Evolutionary conservation across 1,140 invertebrate species (phyloP).

Genomic region (Drosophila sturtevanti): DNA sequence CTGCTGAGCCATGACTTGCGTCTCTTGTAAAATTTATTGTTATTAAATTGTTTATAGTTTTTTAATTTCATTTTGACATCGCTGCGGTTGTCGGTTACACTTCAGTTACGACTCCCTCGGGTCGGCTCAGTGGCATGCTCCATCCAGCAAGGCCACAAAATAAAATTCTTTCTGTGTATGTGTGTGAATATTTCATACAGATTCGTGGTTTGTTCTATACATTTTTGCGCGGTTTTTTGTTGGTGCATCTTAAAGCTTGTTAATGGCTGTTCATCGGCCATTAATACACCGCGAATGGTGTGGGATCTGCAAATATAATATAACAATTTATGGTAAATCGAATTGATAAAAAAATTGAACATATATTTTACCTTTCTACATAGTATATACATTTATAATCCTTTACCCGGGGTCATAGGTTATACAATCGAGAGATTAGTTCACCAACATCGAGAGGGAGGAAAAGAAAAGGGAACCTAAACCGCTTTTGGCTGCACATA

Average conservation of each 20-base stretch:
- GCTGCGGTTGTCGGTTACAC: conserved; percentile 9
- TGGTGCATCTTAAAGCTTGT: conserved; percentile 3
- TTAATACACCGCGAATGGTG: not conserved
- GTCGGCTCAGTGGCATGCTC: conserved; percentile 5
- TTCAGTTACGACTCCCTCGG: not conserved
- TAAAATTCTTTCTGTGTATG: conserved; percentile 4
- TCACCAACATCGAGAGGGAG: not conserved
- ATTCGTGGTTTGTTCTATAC: not conserved
- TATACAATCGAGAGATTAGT: conserved; percentile 12
- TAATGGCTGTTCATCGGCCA: conserved; percentile 24
- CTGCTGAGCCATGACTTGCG: not conserved
- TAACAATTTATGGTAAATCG: not conserved
- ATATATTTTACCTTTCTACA: not conserved
- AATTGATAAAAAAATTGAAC: not conserved
- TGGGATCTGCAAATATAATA: not conserved
- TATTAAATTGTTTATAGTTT: conserved; percentile 40
- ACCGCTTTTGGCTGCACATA: conserved; percentile 6
- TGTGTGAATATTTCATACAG: not conserved
- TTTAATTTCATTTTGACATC: conserved; percentile 34
- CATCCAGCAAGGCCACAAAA: conserved; percentile 11
- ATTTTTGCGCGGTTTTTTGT: not conserved
- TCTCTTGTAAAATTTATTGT: conserved; percentile 15
- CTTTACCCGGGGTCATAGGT: not conserved
- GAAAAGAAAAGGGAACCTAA: not conserved
- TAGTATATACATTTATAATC: not conserved